A percentile compares a stretch with the other conserved stretches of the same genome.
Evolutionary conservation across 2,888 invertebrate genomes (phyloP).

Genomic region (Drosophila niveifrons): DNA sequence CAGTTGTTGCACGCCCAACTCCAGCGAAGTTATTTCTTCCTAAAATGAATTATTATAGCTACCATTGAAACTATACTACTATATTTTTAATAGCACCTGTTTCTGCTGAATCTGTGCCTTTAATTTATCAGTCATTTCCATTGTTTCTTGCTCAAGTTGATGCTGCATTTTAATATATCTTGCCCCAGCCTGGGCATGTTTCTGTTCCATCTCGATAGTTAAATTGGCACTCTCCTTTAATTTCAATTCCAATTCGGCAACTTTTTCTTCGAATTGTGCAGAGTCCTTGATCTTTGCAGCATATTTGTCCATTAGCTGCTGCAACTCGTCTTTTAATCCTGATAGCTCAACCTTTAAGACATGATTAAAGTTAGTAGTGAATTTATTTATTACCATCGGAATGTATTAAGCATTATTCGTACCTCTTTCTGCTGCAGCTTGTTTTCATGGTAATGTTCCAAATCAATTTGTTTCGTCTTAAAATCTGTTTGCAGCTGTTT

Average conservation of each 20-base stretch:
- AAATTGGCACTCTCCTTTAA: neutral
- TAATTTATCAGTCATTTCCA: neutral
- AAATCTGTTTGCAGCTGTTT: neutral
- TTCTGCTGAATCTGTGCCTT: neutral
- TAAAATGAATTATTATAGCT: neutral
- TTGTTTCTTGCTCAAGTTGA: constrained; percentile 6
- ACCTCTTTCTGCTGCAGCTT: neutral
- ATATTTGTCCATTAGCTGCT: neutral
- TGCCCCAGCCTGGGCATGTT: neutral
- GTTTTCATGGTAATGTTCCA: neutral
- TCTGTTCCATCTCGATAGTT: neutral
- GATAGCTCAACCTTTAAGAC: neutral
- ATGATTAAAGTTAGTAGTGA: too few species aligned
- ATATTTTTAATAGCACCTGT: constrained; percentile 8
- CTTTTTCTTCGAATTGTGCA: neutral
- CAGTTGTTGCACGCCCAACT: neutral
- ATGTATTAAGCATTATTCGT: neutral
- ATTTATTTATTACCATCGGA: neutral
- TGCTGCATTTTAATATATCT: neutral
- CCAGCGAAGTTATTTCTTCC: constrained; percentile 1
- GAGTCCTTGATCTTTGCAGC: neutral
- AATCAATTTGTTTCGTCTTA: neutral
- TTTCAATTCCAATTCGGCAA: neutral
- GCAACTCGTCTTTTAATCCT: neutral
- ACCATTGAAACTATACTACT: neutral